A percentile compares a stretch with the other conserved stretches of the same genome.
These are phyloP conservation scores for Drosophila parvula DNA, from an alignment of 1,140 invertebrate genomes.

Conservation along the genomic window DNA sequence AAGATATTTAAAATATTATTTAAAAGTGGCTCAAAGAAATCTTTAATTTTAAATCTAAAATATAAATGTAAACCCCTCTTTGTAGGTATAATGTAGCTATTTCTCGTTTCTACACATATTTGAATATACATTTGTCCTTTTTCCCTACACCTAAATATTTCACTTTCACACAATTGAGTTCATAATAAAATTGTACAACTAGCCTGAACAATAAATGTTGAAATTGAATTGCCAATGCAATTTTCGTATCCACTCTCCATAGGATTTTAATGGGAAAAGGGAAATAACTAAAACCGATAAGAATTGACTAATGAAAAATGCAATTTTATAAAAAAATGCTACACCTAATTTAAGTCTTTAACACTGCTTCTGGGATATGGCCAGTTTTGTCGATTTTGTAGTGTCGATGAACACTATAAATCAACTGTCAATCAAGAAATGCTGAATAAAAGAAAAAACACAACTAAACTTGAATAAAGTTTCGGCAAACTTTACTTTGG, in stretches of 20 bases:
- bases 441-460: slow-evolving; percentile 42
- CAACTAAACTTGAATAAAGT: slow-evolving; percentile 34
- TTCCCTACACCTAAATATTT: background rate
- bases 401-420: slow-evolving; percentile 34
- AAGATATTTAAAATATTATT: background rate
- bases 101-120: too few relatives aligned
- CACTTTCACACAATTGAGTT: slow-evolving; percentile 22
- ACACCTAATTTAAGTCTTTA: background rate
- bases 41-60: background rate
- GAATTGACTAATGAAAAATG: background rate
- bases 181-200: slow-evolving; percentile 23
- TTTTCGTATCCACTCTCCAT: slow-evolving; percentile 9
- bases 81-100: background rate
- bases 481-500: slow-evolving; percentile 29
- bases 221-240: slow-evolving; percentile 34
- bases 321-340: background rate
- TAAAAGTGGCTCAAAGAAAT: background rate
- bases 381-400: slow-evolving; percentile 5
- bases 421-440: slow-evolving; percentile 46
- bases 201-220: slow-evolving; percentile 11
- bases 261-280: slow-evolving; percentile 11
- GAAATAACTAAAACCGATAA: background rate
- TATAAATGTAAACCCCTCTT: too few relatives aligned
- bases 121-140: background rate
- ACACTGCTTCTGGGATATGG: background rate